Evolutionary conservation across 2,888 invertebrate genomes (phyloP), one percentile per base, ranked within the genome.

Genomic region (Platycheirus rosarum): DNA sequence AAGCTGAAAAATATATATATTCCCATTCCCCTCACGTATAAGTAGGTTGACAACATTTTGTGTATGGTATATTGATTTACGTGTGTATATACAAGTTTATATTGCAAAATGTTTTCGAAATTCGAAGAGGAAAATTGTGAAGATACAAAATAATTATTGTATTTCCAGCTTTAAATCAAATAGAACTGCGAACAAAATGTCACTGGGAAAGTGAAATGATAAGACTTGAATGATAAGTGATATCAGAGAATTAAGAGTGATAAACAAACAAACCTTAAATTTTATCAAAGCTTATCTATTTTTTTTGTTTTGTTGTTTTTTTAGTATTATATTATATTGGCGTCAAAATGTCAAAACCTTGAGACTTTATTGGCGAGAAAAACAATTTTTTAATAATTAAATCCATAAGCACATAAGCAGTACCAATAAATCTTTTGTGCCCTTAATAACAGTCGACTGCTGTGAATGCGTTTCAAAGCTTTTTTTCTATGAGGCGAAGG

Each of bases 1-100:
- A 44, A 65, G 46, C 37, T 40, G 40, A 55, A 48, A n/a, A n/a
- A n/a, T n/a, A 7, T 8, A 44, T 20, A 3, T 32, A 11, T 14
- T 32, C 9, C 7, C n/a, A n/a, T n/a, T n/a, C n/a, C n/a, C n/a
- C n/a, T n/a, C n/a, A n/a, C n/a, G n/a, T n/a, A n/a, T n/a, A n/a
- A n/a, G n/a, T n/a, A n/a, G n/a, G n/a, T n/a, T n/a, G n/a, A n/a
- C n/a, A n/a, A n/a, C n/a, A n/a, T n/a, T n/a, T n/a, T n/a, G n/a
- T n/a, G n/a, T n/a, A n/a, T n/a, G n/a, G n/a, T n/a, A n/a, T n/a
- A n/a, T n/a, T n/a, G n/a, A n/a, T n/a, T n/a, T n/a, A n/a, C n/a
- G n/a, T n/a, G n/a, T n/a, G n/a, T n/a, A n/a, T n/a, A n/a, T n/a
- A n/a, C n/a, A n/a, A n/a, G n/a, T n/a, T n/a, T n/a, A n/a, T n/a